These are phyloP conservation scores for Drymonia ruficornis DNA, from an alignment of 2,888 invertebrate genomes.

Conservation along the genomic window DNA sequence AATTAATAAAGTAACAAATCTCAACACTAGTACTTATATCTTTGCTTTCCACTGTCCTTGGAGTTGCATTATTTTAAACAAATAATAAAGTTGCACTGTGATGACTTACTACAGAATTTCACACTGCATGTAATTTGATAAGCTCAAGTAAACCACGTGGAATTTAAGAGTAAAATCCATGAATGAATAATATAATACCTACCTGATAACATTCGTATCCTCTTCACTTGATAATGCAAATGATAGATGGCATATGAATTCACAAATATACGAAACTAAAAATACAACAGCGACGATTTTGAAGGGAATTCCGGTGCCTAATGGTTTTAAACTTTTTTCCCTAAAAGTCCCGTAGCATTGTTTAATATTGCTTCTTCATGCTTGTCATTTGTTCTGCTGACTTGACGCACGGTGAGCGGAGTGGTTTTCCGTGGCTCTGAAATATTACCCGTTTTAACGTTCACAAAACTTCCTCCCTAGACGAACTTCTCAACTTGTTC, in stretches of 20 bases:
- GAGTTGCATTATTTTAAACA: too few species aligned
- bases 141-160: not conserved
- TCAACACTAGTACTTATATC: too few species aligned
- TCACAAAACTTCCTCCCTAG: constrained; percentile 23
- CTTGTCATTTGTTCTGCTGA: constrained; percentile 69
- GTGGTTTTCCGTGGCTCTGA: constrained; percentile 26
- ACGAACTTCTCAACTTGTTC: constrained; percentile 24
- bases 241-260: constrained; percentile 2
- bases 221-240: not conserved
- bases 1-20: too few species aligned
- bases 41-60: too few species aligned
- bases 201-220: not conserved
- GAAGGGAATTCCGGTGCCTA: constrained; percentile 1
- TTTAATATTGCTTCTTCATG: constrained; percentile 69
- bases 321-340: constrained; percentile 32
- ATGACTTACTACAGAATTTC: not conserved
- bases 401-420: constrained; percentile 55
- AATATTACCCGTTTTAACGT: constrained; percentile 22
- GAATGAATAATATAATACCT: not conserved
- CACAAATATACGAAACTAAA: not conserved
- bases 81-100: too few species aligned
- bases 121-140: not conserved
- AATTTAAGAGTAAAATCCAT: not conserved
- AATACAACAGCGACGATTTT: not conserved
- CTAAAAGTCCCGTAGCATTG: constrained; percentile 44